Conservation (phyloP, 92 coral and sea anemone genomes). For the Epizoanthus ramosus region DNA sequence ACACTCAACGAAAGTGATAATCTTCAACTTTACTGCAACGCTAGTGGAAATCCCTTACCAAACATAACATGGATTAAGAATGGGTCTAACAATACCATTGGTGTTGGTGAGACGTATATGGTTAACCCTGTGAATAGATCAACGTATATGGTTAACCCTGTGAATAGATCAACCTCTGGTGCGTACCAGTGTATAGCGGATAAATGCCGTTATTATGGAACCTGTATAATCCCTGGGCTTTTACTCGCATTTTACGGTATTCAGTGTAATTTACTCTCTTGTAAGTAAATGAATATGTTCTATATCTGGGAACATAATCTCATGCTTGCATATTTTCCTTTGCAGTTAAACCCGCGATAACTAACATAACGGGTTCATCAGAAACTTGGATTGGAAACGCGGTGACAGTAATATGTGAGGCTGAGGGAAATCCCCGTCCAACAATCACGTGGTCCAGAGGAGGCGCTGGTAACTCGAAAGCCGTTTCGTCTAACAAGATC, state of each 20-base stretch:
- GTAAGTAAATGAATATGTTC: no score
- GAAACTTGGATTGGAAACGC: no score
- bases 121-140: neutral
- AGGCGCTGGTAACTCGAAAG: no score
- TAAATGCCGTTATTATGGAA: neutral
- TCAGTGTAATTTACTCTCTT: no score
- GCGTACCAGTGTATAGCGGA: conserved; percentile 18
- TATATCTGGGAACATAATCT: no score
- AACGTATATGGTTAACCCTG: no score
- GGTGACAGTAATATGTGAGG: no score
- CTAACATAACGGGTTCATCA: neutral
- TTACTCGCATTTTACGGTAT: no score
- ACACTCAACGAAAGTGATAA: conserved; percentile 5
- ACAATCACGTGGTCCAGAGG: no score
- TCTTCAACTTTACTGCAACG: conserved; percentile 26
- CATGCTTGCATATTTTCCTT: neutral
- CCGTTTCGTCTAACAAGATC: no score
- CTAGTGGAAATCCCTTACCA: conserved; percentile 17
- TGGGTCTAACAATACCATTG: neutral
- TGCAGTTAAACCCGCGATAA: conserved; percentile 25
- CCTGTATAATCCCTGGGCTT: no score
- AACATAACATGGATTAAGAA: conserved; percentile 20
- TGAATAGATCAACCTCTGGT: neutral
- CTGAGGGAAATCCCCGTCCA: no score
- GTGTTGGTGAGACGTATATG: neutral